phyloP scores from a whole-genome alignment of 1,140 invertebrate species.

The Eurosta solidaginis region DNA sequence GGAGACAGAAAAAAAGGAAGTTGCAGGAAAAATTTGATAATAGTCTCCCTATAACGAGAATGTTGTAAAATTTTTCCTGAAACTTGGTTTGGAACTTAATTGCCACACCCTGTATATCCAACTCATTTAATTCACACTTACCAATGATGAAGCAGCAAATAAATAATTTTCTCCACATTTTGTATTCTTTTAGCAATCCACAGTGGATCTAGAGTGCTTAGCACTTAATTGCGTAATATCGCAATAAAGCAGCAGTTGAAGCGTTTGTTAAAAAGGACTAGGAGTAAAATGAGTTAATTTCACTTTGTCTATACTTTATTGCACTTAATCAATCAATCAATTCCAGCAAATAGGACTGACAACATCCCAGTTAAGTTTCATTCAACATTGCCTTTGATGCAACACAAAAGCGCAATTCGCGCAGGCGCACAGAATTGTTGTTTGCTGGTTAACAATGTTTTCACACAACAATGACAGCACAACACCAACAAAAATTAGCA shows the following conservation, averaged over 20 bases:
- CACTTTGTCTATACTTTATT: not conserved
- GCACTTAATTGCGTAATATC: not conserved
- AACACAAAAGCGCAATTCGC: not conserved
- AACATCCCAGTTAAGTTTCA: constrained; percentile 14
- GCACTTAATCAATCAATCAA: constrained; percentile 8
- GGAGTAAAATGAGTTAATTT: not conserved
- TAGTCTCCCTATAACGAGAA: not conserved
- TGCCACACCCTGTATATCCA: no score
- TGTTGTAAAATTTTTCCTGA: no score
- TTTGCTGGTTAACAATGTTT: not conserved
- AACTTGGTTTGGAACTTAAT: no score
- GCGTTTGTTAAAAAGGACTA: not conserved
- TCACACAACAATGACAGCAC: constrained; percentile 1
- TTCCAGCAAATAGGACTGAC: not conserved
- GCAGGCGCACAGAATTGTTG: not conserved
- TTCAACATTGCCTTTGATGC: not conserved
- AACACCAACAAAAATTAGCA: not conserved
- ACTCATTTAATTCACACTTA: not conserved
- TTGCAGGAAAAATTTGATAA: not conserved
- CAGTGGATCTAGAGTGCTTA: not conserved
- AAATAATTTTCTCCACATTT: not conserved
- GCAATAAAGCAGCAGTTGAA: not conserved
- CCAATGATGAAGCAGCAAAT: not conserved
- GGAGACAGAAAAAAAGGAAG: no score
- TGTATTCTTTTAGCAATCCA: not conserved